phyloP scores from a whole-genome alignment of 2,113 vertebrate species.

The Aptenodytes patagonicus region DNA sequence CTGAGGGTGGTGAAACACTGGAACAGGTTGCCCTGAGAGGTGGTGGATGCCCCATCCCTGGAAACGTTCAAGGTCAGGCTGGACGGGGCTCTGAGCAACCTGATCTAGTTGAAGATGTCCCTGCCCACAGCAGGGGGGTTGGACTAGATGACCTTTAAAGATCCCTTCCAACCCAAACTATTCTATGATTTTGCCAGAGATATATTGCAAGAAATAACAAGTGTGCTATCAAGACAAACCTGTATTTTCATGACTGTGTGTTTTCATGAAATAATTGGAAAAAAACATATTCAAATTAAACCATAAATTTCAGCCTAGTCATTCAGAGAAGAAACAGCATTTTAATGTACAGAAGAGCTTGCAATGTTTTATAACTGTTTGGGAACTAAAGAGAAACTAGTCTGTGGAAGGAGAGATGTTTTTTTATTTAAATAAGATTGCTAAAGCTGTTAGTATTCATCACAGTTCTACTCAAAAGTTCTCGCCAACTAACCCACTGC shows the following conservation, averaged over 20 bases:
- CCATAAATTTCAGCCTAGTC: neutral
- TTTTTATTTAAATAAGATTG: neutral
- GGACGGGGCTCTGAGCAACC: neutral
- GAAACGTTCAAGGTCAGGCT: neutral
- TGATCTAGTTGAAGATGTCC: neutral
- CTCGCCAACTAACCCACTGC: neutral
- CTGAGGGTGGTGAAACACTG: neutral
- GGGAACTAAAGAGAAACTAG: neutral
- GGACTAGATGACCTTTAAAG: neutral
- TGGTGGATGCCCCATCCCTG: neutral
- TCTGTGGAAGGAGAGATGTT: neutral
- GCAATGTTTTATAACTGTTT: neutral
- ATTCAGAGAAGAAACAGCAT: neutral
- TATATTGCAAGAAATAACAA: neutral
- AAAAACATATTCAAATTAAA: neutral
- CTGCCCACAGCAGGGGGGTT: neutral
- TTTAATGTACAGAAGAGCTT: neutral
- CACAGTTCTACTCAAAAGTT: neutral
- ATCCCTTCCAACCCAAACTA: neutral
- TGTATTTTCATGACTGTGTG: neutral
- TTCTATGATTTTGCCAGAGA: neutral
- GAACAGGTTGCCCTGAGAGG: neutral
- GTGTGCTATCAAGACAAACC: neutral
- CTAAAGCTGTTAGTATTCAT: conserved; percentile 1
- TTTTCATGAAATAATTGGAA: neutral